phyloP scores from a whole-genome alignment of 2,113 vertebrate species.

The Crotalus horridus region DNA sequence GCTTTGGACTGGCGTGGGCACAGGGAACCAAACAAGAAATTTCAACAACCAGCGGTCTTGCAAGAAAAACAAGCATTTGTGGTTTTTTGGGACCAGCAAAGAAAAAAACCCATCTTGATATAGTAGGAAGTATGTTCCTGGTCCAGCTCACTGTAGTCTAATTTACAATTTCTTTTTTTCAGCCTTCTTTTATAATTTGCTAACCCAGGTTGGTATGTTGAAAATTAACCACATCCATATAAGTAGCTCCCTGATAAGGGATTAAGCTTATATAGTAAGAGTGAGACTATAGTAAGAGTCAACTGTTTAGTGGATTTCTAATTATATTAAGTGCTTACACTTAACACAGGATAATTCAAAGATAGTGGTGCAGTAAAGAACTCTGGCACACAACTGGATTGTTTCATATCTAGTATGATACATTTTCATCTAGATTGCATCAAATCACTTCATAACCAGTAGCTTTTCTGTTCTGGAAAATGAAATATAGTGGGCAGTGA shows the following conservation, averaged over 20 bases:
- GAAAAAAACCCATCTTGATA: neutral
- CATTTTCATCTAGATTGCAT: neutral
- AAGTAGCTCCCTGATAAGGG: neutral
- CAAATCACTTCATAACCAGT: neutral
- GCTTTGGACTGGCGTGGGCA: slow-evolving; percentile 20
- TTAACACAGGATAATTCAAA: neutral
- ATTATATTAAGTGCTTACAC: neutral
- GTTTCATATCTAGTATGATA: neutral
- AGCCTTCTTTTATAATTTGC: neutral
- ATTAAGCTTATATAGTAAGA: neutral
- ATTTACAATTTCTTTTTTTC: neutral
- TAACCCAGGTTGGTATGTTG: neutral
- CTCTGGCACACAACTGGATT: neutral
- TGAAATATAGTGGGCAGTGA: neutral
- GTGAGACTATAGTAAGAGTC: neutral
- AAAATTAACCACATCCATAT: neutral
- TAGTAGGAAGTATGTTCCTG: neutral
- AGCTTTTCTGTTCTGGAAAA: neutral
- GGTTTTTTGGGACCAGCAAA: neutral
- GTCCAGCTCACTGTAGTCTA: neutral
- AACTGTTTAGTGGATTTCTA: neutral
- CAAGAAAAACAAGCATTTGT: slow-evolving; percentile 10
- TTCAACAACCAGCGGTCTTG: slow-evolving; percentile 15
- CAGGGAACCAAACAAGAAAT: slow-evolving; percentile 20
- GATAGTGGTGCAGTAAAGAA: neutral